Percentiles rank a stretch among this genome's conserved stretches.
Conservation (phyloP, 2,888 invertebrate genomes). For the Drosophila infuscata region DNA sequence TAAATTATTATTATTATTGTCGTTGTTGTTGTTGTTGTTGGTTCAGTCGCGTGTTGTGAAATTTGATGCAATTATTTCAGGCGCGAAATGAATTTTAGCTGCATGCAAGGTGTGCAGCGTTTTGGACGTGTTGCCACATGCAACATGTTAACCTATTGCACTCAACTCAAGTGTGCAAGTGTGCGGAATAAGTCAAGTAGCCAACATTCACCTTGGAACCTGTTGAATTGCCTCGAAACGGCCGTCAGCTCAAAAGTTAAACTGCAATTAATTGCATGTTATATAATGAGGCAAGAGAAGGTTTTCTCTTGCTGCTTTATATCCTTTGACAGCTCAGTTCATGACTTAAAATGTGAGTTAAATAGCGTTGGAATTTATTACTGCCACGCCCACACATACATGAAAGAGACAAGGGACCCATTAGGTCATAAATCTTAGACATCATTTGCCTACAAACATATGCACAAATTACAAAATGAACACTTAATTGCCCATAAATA, state of each 20-base stretch:
- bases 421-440: slow-evolving; percentile 64
- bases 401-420: slow-evolving; percentile 14
- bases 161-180: slow-evolving; percentile 24
- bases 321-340: slow-evolving; percentile 53
- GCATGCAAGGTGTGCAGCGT: slow-evolving; percentile 47
- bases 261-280: slow-evolving; percentile 65
- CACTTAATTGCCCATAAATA: slow-evolving; percentile 74
- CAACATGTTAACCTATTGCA: slow-evolving; percentile 62
- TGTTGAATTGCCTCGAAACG: slow-evolving; percentile 63
- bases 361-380: slow-evolving; percentile 62
- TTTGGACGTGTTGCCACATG: slow-evolving; percentile 46
- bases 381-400: slow-evolving; percentile 22
- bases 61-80: slow-evolving; percentile 67
- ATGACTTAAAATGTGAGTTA: slow-evolving; percentile 57
- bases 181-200: slow-evolving; percentile 47
- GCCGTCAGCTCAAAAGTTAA: slow-evolving; percentile 27
- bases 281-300: slow-evolving; percentile 50
- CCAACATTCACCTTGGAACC: slow-evolving; percentile 68
- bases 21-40: not conserved
- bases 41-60: slow-evolving; percentile 52
- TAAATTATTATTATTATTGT: slow-evolving; percentile 10
- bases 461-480: slow-evolving; percentile 71
- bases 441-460: slow-evolving; percentile 67
- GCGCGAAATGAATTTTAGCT: slow-evolving; percentile 55
- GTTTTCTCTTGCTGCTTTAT: slow-evolving; percentile 34